A percentile compares a stretch with the other conserved stretches of the same genome.
Evolutionary conservation across 2,113 vertebrate species (phyloP).

Genomic region (Phoenicopterus ruber): DNA sequence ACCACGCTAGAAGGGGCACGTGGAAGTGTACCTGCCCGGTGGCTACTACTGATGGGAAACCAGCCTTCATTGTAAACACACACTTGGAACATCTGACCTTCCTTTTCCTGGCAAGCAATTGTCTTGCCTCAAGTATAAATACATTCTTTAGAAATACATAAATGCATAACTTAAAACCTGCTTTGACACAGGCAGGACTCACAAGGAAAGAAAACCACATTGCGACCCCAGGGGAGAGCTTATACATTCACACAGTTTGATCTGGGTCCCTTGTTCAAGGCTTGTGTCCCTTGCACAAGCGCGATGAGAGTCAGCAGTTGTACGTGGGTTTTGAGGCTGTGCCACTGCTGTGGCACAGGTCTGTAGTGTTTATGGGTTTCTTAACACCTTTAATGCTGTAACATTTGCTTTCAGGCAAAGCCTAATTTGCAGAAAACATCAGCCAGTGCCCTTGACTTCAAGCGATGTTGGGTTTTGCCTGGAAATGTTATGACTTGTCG

Average conservation of each 20-base stretch:
- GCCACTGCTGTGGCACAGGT: not conserved
- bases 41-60: not conserved
- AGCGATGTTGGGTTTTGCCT: fast-evolving
- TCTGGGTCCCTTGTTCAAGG: not conserved
- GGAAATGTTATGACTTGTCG: not conserved
- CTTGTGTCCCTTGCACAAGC: not conserved
- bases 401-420: not conserved
- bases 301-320: not conserved
- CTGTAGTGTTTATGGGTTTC: not conserved
- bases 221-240: not conserved
- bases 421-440: not conserved
- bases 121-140: not conserved
- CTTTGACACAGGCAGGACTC: not conserved
- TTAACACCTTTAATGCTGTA: not conserved
- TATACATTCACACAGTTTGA: not conserved
- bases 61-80: not conserved
- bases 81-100: not conserved
- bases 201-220: not conserved
- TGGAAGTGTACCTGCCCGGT: not conserved
- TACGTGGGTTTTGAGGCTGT: not conserved
- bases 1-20: not conserved
- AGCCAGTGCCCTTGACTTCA: not conserved
- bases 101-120: not conserved
- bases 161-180: not conserved
- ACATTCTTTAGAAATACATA: not conserved